Conservation (phyloP, 2,113 vertebrate species). For the Sciurus niger region DNA sequence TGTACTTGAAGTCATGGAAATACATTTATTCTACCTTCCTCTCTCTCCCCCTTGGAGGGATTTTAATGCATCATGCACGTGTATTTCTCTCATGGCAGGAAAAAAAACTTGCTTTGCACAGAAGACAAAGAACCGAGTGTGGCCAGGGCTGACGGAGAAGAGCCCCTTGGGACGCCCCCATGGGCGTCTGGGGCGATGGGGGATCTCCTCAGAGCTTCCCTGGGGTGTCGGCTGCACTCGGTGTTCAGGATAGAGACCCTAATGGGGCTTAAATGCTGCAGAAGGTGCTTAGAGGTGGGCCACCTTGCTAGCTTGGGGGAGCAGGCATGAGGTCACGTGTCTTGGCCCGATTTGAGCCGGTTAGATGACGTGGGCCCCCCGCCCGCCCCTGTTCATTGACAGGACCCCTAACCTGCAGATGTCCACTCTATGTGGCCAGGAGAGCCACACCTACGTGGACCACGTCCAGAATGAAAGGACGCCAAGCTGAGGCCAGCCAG, state of each 20-base stretch:
- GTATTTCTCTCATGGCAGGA: constrained; percentile 8
- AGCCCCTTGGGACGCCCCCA: fast-evolving
- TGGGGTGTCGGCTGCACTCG: background rate
- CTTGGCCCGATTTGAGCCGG: background rate
- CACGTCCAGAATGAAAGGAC: background rate
- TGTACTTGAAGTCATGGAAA: constrained; percentile 51
- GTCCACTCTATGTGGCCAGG: background rate
- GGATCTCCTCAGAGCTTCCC: background rate
- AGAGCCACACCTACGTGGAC: background rate
- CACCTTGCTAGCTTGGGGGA: background rate
- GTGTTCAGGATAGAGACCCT: fast-evolving
- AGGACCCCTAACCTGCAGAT: background rate
- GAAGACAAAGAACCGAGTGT: background rate
- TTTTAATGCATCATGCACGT: background rate
- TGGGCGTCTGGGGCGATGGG: background rate
- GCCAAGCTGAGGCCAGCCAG: background rate
- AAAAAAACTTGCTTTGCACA: background rate
- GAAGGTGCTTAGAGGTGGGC: fast-evolving
- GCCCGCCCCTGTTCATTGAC: fast-evolving
- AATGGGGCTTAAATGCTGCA: background rate
- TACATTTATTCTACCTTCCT: constrained; percentile 42
- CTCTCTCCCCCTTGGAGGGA: background rate
- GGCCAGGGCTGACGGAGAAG: background rate
- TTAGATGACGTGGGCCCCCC: fast-evolving
- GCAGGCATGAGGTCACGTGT: background rate